Conservation (phyloP, 2,888 invertebrate species). For the Bugula neritina region DNA sequence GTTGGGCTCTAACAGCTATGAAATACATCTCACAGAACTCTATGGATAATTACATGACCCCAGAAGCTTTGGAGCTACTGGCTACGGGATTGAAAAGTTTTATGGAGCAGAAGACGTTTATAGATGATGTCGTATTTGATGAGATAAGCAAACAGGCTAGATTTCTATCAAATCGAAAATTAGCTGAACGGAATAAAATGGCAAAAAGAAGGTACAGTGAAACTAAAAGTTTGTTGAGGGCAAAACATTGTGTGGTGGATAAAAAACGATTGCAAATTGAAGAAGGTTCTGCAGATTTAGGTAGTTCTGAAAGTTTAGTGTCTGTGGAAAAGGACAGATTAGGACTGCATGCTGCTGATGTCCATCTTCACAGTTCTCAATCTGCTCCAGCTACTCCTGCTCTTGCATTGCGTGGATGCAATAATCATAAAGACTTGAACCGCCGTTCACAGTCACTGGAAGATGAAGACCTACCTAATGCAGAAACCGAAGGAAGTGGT, state of each 20-base stretch:
- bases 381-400: constrained; percentile 20
- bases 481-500: not conserved
- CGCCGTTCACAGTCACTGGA: constrained; percentile 18
- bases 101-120: constrained; percentile 59
- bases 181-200: constrained; percentile 66
- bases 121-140: constrained; percentile 60
- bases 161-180: constrained; percentile 65
- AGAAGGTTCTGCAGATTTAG: not conserved
- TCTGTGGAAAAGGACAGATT: no score
- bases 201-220: constrained; percentile 57
- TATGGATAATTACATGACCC: constrained; percentile 53
- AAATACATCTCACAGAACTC: constrained; percentile 57
- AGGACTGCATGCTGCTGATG: not conserved
- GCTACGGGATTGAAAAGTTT: constrained; percentile 57
- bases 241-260: not conserved
- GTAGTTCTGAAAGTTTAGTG: not conserved
- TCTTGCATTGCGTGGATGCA: not conserved
- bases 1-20: constrained; percentile 63
- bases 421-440: not conserved
- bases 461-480: not conserved
- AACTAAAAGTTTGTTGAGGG: constrained; percentile 39
- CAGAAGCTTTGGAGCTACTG: constrained; percentile 52
- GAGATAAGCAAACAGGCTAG: constrained; percentile 67
- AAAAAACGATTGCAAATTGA: not conserved
- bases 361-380: not conserved